These are phyloP conservation scores for Apodemia hepburni DNA, from an alignment of 2,888 invertebrate genomes.

Conservation along the genomic window DNA sequence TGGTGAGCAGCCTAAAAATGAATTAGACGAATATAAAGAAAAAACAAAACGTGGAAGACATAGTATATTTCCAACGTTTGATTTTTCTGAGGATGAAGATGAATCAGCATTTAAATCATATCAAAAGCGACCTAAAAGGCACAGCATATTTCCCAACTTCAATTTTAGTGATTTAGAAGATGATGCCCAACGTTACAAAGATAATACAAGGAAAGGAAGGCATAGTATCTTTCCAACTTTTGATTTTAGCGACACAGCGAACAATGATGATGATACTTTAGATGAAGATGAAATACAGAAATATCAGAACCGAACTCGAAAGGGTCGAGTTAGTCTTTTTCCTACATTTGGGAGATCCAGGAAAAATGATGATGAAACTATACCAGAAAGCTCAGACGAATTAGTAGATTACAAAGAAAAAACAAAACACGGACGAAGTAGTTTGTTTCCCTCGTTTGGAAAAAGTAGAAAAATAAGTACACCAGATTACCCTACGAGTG, in stretches of 20 bases:
- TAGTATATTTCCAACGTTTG: constrained; percentile 64
- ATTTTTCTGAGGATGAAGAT: constrained; percentile 68
- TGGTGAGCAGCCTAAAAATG: constrained; percentile 47
- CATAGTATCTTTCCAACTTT: constrained; percentile 68
- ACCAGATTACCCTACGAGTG: constrained; percentile 47
- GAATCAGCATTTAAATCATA: constrained; percentile 45
- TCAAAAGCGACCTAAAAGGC: constrained; percentile 57
- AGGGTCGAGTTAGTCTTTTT: constrained; percentile 63
- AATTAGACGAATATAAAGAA: constrained; percentile 50
- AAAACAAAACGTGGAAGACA: constrained; percentile 59
- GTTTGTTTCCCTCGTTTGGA: constrained; percentile 67
- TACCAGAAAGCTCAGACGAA: constrained; percentile 71
- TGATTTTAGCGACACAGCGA: constrained; percentile 54
- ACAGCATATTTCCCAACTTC: constrained; percentile 65
- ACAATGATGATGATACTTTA: constrained; percentile 59
- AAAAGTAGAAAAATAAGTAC: constrained; percentile 60
- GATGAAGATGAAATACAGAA: constrained; percentile 65
- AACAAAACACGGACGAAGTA: constrained; percentile 56
- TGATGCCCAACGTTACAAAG: constrained; percentile 54
- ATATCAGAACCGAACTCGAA: constrained; percentile 65
- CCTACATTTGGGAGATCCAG: constrained; percentile 61
- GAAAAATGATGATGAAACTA: constrained; percentile 51
- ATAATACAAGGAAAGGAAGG: constrained; percentile 58
- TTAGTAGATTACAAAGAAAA: constrained; percentile 66
- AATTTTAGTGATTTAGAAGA: constrained; percentile 62